Evolutionary conservation across 2,113 vertebrate genomes (phyloP), one percentile per base, ranked within the genome.

Genomic region (Eolophus roseicapilla): DNA sequence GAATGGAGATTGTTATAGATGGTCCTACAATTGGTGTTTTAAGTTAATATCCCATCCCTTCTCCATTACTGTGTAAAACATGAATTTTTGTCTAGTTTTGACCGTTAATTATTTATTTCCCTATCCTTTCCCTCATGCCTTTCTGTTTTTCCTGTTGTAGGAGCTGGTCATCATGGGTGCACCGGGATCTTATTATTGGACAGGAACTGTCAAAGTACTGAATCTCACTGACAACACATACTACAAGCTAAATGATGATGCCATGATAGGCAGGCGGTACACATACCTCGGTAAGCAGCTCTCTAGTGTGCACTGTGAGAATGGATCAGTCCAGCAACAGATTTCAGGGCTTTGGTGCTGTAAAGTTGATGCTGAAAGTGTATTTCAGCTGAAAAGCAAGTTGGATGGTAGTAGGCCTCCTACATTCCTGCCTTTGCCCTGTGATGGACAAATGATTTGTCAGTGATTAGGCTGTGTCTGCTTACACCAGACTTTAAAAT

Each of bases 111-210:
- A 11, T 41, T 55, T 78, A 93, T 88, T 52, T 17, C 3, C 11
- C 43, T 49, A 18, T 37, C 17, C 17, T 81, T 82, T 79, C 33
- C 21, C 28, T 16, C 6, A 23, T 17, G 31, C 21, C 31, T 3
- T 75, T 87, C 7, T 52, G 10, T 63, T 85, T 81, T 97, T 92
- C 87, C 31, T 85, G 37, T 94, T 92, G 33, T 86, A 99, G 99
- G 99, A 99, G 91, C 97, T 99, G 97, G 99, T 99, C 86, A 98
- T 99, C 74, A 99, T 99, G 99, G 99, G 99, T 2, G 99, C 99
- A 5, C 99, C 99, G 0, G 99, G 99, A 33, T 99, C 99, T 5
- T 99, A 99, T 95, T 99, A 99, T 83, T 99, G 99, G 99, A 99
- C 99, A 6, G 99, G 99, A 89, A 99, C 99, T 2, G 97, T 99